Evolutionary conservation across 2,113 vertebrate species (phyloP).

Genomic region (Carassius gibelio): DNA sequence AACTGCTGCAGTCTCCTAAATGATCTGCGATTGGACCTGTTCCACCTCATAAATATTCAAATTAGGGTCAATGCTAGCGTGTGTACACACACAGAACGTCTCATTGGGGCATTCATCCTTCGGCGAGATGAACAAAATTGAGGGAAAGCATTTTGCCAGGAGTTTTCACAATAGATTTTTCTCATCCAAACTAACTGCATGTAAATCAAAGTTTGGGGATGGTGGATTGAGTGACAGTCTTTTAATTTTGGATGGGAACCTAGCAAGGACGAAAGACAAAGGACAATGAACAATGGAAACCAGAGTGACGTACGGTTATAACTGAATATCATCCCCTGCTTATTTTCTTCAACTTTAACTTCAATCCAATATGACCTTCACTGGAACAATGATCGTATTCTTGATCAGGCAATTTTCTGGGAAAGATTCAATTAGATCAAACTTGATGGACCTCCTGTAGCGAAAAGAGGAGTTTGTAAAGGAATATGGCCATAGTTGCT

Average conservation of each 20-base stretch:
- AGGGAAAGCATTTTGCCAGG: conserved; percentile 23
- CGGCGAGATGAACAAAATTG: conserved; percentile 55
- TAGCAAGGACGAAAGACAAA: conserved; percentile 16
- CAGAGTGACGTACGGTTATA: background rate
- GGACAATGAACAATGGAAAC: conserved; percentile 21
- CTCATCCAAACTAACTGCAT: conserved; percentile 9
- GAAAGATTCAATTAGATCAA: conserved; percentile 5
- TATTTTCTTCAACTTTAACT: background rate
- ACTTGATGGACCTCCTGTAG: background rate
- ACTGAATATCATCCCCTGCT: conserved; percentile 13
- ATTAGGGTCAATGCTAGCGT: conserved; percentile 64
- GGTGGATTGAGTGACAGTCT: background rate
- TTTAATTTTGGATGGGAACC: background rate
- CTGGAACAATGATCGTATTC: conserved; percentile 21
- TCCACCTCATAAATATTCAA: conserved; percentile 76
- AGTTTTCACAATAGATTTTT: conserved; percentile 4
- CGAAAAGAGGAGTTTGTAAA: background rate
- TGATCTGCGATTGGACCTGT: conserved; percentile 56
- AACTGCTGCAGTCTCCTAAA: conserved; percentile 39
- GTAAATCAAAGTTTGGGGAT: background rate
- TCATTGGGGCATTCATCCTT: conserved; percentile 65
- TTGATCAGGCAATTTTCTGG: background rate
- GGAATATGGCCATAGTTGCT: background rate
- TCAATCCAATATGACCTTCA: background rate
- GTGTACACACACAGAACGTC: conserved; percentile 73